Base-by-base conservation (phyloP, 64 coral and sea anemone genomes). In the Montipora sp. region DNA sequence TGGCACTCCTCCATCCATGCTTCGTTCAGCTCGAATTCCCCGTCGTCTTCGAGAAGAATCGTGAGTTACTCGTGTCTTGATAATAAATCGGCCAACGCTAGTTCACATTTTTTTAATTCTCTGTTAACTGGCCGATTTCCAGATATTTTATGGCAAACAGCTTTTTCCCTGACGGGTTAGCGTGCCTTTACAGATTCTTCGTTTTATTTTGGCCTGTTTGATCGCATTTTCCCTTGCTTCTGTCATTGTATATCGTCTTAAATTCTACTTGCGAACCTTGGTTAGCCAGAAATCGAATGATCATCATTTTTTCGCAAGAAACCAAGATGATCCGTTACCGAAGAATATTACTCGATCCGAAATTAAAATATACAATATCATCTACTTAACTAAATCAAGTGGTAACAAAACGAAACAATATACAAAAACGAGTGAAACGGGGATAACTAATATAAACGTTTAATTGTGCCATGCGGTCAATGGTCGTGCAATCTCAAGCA, bases 141-240 rank as follows among this genome's bases (percentile, higher is more conserved):
- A 77, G 75, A 77, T 47, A 77, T 1, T 74, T 74, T 19, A 74
- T 20, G 19, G 8, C 19, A 47, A 5, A 77, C 0, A 47, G 9
- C 15, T 77, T 77, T 77, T 77, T 77, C 75, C 75, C 3, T 77
- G 75, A 77, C 75, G 75, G 75, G 75, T 77, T 77, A 77, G 75
- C 75, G 27, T 27, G 11, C 0, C 75, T 27, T 77, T 77, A 47
- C 75, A 46, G 27, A 46, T 77, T 77, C 75, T 77, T 0, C 75
- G 75, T 77, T 77, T 77, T 47, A 77, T 77, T 14, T 77, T 77
- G 75, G 75, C 75, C 75, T 77, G 75, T 48, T 77, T 77, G 7
- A 77, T 77, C 44, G 75, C 75, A 15, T 77, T 77, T 77, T 77
- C 45, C 14, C 22, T 16, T 77, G 75, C 75, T 48, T 77, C 75